phyloP scores from a whole-genome alignment of 37 sponge, comb jelly and placozoan species.

The Aplysina aerophoba region DNA sequence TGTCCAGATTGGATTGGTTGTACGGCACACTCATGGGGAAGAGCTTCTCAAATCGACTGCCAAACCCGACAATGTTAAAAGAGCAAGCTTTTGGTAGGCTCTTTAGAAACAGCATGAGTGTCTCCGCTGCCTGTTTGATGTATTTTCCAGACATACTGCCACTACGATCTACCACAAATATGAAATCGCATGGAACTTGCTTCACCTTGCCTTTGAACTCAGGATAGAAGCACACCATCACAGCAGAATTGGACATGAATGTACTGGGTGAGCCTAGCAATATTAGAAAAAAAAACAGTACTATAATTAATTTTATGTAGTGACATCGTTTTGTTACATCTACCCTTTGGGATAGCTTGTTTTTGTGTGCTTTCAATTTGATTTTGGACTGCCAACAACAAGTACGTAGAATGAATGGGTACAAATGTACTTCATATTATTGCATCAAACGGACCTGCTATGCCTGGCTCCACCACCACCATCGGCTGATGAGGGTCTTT shows the following conservation, averaged over 20 bases:
- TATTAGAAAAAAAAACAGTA: too few relatives aligned
- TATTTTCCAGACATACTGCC: constrained; percentile 78
- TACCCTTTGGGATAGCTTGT: too few relatives aligned
- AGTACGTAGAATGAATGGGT: too few relatives aligned
- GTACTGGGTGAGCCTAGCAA: not conserved
- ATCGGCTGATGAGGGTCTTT: constrained; percentile 44
- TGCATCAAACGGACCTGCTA: too few relatives aligned
- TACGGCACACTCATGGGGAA: constrained; percentile 70
- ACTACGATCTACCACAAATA: constrained; percentile 86
- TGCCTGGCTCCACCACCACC: constrained; percentile 45
- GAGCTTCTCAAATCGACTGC: constrained; percentile 48
- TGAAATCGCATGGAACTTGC: constrained; percentile 62
- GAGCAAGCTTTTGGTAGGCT: constrained; percentile 77
- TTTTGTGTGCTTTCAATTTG: too few relatives aligned
- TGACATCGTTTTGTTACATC: too few relatives aligned
- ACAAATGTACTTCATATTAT: too few relatives aligned
- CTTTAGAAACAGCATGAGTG: constrained; percentile 80
- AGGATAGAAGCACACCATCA: constrained; percentile 77
- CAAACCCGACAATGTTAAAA: constrained; percentile 91
- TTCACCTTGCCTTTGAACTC: constrained; percentile 27
- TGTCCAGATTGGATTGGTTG: constrained; percentile 63
- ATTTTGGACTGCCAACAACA: too few relatives aligned
- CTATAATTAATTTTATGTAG: too few relatives aligned
- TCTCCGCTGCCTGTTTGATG: constrained; percentile 75
- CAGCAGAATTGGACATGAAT: constrained; percentile 54